These are phyloP conservation scores for Cryptus armator DNA, from an alignment of 2,888 invertebrate species.

Conservation along the genomic window DNA sequence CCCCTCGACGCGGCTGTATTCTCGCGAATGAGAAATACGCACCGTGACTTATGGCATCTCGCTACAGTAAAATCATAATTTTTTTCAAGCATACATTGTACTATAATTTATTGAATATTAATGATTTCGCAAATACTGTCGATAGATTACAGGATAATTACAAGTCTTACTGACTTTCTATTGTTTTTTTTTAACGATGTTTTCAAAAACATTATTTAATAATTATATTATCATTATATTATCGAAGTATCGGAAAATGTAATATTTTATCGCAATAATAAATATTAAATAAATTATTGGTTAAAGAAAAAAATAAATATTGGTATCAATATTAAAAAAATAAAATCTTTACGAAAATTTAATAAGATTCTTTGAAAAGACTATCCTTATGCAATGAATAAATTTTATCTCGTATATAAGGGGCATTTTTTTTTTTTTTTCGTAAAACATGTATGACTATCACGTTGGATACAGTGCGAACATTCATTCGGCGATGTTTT, in stretches of 20 bases:
- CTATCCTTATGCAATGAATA: neutral
- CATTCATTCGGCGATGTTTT: slow-evolving; percentile 43
- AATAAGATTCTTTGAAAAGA: neutral
- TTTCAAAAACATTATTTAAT: neutral
- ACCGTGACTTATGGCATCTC: slow-evolving; percentile 4
- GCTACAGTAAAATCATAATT: neutral
- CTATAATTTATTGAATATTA: neutral
- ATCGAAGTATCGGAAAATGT: neutral
- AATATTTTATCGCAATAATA: too few species aligned
- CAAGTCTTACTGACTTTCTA: neutral
- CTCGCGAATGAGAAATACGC: slow-evolving; percentile 2
- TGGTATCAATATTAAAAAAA: neutral
- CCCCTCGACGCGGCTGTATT: slow-evolving; percentile 11
- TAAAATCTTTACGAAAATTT: neutral
- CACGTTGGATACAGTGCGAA: neutral
- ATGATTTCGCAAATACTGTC: neutral
- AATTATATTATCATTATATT: neutral
- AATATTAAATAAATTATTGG: too few species aligned
- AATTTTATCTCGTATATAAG: neutral
- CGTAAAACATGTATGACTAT: neutral
- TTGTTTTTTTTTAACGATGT: neutral
- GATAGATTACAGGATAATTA: neutral
- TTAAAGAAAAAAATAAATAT: too few species aligned
- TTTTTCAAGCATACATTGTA: neutral
- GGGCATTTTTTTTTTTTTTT: neutral